Evolutionary conservation across 2,888 invertebrate genomes (phyloP), one percentile per base, ranked within the genome.

Genomic region (Epirrhoe alternata): DNA sequence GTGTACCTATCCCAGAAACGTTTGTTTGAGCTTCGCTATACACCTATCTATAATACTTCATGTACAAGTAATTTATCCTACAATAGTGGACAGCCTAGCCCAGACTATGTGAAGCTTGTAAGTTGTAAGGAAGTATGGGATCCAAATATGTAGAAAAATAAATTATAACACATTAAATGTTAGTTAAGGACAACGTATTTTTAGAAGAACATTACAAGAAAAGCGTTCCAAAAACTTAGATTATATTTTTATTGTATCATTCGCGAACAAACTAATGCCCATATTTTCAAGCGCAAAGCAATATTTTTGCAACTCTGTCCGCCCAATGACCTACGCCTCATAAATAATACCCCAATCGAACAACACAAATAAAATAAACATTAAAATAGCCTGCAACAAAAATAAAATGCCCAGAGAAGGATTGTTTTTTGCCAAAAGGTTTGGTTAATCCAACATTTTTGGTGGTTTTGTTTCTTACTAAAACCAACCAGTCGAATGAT

Each of bases 361-460:
- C 60, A 50, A 66, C 68, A 57, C 58, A 63, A 61, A 55, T 51
- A 58, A 69, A 72, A 55, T 62, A 51, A 35, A 54, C 64, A 67
- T 72, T 64, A 60, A 64, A 62, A 63, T 62, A 60, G 72, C 73
- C 73, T 52, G 38, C 52, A 74, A 79, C 72, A 76, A 76, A 73
- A 76, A 76, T 70, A 79, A 75, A 74, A 73, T 72, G 63, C 12
- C 12, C 12, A 12, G 38, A 12, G 38, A 12, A 12, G 12, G 12
- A 42, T 12, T 42, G 38, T 42, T 42, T 8, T 12, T 42, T 12
- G 12, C 10, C 10, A 35, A 33, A 4, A 33, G 8, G 7, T 42
- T 42, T 42, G 12, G 12, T 12, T 33, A 5, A 33, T 7, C 1
- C 24, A 1, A 24, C 24, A 24, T 24, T 24, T 24, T 24, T n/a